Conservation (phyloP, 2,797 vertebrate genomes). For the Pantherophis vulpinus region DNA sequence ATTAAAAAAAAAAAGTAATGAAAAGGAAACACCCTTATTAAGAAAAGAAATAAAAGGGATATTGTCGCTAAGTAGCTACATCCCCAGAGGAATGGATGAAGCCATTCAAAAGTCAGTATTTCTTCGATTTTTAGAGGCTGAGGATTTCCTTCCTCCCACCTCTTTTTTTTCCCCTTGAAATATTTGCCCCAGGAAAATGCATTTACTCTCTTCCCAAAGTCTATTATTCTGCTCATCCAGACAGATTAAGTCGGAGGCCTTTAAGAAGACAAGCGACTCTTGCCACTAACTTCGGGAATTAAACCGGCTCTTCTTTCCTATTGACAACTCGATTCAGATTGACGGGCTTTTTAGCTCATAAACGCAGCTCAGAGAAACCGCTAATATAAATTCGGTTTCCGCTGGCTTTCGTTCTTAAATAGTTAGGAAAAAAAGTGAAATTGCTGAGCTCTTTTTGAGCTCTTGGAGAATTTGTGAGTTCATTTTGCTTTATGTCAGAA, state of each 20-base stretch:
- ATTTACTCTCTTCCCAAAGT: neutral
- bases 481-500: neutral
- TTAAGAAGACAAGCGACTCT: neutral
- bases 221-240: neutral
- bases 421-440: fast-evolving
- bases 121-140: neutral
- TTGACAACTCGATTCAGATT: neutral
- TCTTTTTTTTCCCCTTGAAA: neutral
- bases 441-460: neutral
- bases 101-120: neutral
- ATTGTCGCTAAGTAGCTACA: neutral
- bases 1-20: neutral
- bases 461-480: neutral
- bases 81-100: neutral
- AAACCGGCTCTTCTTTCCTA: neutral
- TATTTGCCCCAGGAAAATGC: neutral
- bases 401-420: neutral
- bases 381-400: neutral
- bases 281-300: neutral
- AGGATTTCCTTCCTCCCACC: neutral
- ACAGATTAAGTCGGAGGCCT: neutral
- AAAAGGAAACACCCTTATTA: neutral
- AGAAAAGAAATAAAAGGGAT: neutral
- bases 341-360: neutral
- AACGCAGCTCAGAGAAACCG: neutral